These are phyloP conservation scores for Arctopsyche grandis DNA, from an alignment of 1,140 invertebrate species.

Conservation along the genomic window DNA sequence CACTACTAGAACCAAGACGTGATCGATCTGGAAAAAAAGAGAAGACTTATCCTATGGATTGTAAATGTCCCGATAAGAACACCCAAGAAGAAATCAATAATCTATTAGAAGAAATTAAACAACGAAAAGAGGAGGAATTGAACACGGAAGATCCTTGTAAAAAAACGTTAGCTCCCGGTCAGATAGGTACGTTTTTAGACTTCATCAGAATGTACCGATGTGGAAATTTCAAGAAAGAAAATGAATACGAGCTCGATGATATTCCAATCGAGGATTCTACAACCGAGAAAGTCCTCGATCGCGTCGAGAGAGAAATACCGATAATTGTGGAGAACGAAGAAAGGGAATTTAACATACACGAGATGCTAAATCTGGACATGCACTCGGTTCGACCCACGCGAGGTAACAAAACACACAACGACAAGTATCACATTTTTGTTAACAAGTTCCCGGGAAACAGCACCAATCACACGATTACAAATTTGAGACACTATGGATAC, in stretches of 20 bases:
- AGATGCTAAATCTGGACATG: neutral
- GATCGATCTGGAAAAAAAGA: neutral
- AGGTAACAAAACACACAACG: conserved; percentile 36
- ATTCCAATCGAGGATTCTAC: neutral
- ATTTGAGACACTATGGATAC: conserved; percentile 63
- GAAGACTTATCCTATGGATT: neutral
- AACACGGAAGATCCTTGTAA: neutral
- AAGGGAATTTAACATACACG: conserved; percentile 28
- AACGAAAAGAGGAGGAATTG: neutral
- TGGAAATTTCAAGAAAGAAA: neutral
- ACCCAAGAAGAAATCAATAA: neutral
- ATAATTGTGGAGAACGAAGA: neutral
- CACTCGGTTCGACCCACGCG: neutral
- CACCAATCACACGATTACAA: conserved; percentile 48
- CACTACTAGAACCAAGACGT: neutral
- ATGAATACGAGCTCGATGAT: neutral
- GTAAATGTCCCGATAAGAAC: neutral
- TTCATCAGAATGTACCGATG: neutral
- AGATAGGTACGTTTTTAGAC: neutral
- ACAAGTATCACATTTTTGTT: conserved; percentile 44
- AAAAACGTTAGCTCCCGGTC: neutral
- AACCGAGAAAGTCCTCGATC: too few relatives aligned
- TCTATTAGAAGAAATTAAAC: neutral
- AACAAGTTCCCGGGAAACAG: conserved; percentile 21
- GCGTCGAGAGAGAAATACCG: neutral